These are phyloP conservation scores for Myotis lucifugus DNA, from an alignment of 2,113 vertebrate species.

Conservation along the genomic window DNA sequence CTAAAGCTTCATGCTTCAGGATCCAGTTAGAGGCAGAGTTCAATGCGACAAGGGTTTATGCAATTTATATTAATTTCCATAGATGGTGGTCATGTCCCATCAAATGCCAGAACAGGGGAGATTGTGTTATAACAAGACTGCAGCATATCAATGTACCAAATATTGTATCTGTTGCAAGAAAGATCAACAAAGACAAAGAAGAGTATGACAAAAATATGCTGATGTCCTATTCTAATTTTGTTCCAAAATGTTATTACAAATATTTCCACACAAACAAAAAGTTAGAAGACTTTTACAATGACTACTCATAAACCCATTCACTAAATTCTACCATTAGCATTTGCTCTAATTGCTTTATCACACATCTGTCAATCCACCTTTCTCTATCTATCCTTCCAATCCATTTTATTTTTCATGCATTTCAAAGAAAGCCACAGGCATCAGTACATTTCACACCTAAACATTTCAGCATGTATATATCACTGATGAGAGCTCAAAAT, in stretches of 20 bases:
- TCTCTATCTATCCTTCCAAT: not conserved
- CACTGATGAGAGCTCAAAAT: not conserved
- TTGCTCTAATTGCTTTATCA: not conserved
- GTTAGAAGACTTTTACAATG: not conserved
- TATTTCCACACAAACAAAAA: not conserved
- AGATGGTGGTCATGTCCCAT: not conserved
- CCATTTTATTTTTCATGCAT: not conserved
- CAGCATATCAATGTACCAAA: not conserved
- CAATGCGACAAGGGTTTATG: not conserved
- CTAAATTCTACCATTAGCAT: not conserved
- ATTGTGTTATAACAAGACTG: not conserved
- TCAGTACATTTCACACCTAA: not conserved
- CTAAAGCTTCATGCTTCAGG: not conserved
- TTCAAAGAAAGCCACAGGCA: not conserved
- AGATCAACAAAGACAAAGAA: not conserved
- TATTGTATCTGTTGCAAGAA: not conserved
- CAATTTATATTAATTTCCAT: not conserved
- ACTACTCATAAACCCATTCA: not conserved
- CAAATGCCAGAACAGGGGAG: not conserved
- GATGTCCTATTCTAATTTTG: not conserved
- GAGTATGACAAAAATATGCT: not conserved
- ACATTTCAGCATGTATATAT: not conserved
- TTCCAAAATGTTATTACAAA: not conserved
- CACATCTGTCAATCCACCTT: not conserved
- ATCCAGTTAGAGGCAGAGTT: not conserved